Evolutionary conservation across 2,113 vertebrate genomes (phyloP).

Genomic region (Cettia cetti): DNA sequence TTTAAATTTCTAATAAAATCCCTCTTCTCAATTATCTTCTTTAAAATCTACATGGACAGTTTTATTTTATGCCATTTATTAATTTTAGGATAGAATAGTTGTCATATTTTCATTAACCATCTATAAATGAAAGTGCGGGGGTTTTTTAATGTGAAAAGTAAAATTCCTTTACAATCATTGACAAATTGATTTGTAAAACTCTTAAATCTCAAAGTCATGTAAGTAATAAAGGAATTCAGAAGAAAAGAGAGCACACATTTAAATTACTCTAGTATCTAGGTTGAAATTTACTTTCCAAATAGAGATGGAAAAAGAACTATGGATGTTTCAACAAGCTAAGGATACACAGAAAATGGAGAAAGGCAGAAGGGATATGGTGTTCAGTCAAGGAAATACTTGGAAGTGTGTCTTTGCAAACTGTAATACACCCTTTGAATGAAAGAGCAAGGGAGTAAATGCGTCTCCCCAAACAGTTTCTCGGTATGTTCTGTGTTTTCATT

Average conservation of each 20-base stretch:
- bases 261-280: background rate
- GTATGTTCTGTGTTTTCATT: background rate
- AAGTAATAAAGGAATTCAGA: background rate
- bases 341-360: background rate
- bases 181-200: background rate
- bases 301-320: background rate
- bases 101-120: background rate
- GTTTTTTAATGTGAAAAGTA: background rate
- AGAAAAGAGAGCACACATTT: background rate
- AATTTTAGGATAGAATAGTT: background rate
- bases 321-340: background rate
- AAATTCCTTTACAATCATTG: background rate
- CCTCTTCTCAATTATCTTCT: background rate
- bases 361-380: background rate
- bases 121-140: background rate
- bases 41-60: background rate
- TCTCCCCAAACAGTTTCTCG: background rate
- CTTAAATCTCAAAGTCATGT: background rate
- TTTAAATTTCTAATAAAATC: background rate
- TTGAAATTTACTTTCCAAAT: background rate
- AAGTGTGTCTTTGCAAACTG: background rate
- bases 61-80: background rate
- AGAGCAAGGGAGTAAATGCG: background rate
- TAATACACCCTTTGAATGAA: background rate
- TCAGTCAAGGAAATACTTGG: background rate